Evolutionary conservation across 2,888 invertebrate species (phyloP).

Genomic region (Macropis europaea): DNA sequence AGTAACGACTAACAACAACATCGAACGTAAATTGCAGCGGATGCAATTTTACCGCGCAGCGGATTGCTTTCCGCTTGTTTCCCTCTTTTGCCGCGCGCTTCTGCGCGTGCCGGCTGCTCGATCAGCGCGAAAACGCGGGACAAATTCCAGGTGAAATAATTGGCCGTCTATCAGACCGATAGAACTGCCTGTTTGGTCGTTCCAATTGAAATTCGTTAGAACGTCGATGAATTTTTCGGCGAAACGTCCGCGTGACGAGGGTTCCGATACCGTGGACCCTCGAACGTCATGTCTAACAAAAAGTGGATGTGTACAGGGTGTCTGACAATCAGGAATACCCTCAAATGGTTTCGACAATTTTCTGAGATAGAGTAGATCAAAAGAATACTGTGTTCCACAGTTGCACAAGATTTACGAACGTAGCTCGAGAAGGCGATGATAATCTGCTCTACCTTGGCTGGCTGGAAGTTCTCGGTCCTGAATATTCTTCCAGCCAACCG

Average conservation of each 20-base stretch:
- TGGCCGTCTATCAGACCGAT: conserved; percentile 6
- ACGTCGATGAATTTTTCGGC: conserved; percentile 1
- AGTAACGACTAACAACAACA: conserved; percentile 14
- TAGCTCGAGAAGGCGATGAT: too few species aligned
- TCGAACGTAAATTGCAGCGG: conserved; percentile 28
- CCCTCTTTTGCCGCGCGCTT: conserved; percentile 36
- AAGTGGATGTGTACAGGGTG: too few species aligned
- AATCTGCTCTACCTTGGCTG: too few species aligned
- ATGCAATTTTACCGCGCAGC: conserved; percentile 7
- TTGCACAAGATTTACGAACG: too few species aligned
- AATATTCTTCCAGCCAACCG: too few species aligned
- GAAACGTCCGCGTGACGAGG: neutral
- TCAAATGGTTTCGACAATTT: too few species aligned
- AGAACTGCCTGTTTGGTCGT: conserved; percentile 5
- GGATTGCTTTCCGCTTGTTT: conserved; percentile 20
- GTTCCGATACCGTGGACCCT: neutral
- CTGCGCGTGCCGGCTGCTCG: neutral
- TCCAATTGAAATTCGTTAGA: conserved; percentile 4
- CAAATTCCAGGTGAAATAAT: conserved; percentile 46
- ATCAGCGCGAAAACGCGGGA: conserved; percentile 13
- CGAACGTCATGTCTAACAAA: neutral
- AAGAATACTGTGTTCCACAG: too few species aligned
- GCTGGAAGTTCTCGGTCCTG: too few species aligned
- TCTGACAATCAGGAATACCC: too few species aligned
- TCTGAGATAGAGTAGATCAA: too few species aligned